A percentile compares a stretch with the other conserved stretches of the same genome.
phyloP scores from a whole-genome alignment of 2,888 invertebrate species.

The Andrena bucephala region DNA sequence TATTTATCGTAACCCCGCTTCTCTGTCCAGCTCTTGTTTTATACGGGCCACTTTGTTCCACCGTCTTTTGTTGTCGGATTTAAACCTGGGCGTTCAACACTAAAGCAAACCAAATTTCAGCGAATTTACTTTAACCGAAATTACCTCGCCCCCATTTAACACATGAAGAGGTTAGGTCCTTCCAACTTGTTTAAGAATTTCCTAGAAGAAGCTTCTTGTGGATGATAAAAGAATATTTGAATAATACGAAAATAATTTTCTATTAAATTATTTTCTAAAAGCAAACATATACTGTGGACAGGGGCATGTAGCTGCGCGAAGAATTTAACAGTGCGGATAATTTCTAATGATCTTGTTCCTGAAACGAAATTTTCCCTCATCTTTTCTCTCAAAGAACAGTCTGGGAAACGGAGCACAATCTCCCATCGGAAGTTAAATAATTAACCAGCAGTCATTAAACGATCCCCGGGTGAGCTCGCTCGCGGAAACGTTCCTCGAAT shows the following conservation, averaged over 20 bases:
- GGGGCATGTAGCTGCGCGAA: too few relatives aligned
- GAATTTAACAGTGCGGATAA: too few relatives aligned
- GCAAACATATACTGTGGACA: too few relatives aligned
- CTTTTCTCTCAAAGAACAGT: too few relatives aligned
- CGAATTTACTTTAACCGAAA: background rate
- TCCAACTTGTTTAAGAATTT: too few relatives aligned
- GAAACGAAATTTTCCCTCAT: background rate
- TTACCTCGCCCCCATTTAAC: too few relatives aligned
- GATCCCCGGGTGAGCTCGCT: background rate
- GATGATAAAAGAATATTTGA: too few relatives aligned
- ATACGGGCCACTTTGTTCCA: background rate
- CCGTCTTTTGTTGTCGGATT: background rate
- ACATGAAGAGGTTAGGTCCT: too few relatives aligned
- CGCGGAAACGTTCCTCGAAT: background rate
- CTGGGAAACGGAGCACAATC: background rate
- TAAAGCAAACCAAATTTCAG: background rate
- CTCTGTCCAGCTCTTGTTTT: conserved; percentile 2
- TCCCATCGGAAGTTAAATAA: background rate
- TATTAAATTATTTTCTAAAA: too few relatives aligned
- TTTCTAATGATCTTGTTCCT: background rate
- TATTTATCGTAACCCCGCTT: background rate
- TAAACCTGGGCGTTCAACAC: background rate
- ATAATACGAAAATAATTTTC: too few relatives aligned
- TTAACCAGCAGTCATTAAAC: background rate
- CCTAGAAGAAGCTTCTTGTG: too few relatives aligned